Base-by-base conservation (phyloP, 2,113 vertebrate genomes). In the Carlito syrichta region DNA sequence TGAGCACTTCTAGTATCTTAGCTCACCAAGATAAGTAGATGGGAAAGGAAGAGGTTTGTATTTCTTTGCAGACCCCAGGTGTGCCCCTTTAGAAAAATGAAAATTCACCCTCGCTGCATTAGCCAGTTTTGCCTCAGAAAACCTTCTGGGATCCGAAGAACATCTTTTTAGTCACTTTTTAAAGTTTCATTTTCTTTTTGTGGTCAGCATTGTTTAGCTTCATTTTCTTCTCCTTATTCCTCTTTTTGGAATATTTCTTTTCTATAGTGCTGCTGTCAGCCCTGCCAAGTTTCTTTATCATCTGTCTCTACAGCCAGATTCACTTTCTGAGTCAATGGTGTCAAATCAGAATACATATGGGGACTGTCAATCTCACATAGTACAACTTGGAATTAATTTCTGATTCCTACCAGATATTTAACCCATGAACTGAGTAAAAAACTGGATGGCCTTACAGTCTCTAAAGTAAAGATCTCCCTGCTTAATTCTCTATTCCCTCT, bases 281-380 rank as follows among this genome's bases (percentile, higher is more conserved):
- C 30, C 76, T 97, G 94, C 90, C 85, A 96, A 88, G 63, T 88
- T 95, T 90, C 81, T 92, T 89, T 86, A 93, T 96, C 94, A 85
- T 84, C 84, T 78, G 58, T 95, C 81, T 82, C 91, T 90, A n/a
- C 8, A 91, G 79, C 81, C 50, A 88, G 48, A 76, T 78, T 92
- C 91, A 85, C 58, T 82, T 92, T 94, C 81, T 68, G 88, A 96
- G 88, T 71, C 92, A 88, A 32, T 45, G 63, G 71, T 86, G 82
- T 94, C 54, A 90, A 56, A 92, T 86, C 85, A 73, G 69, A 97
- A 90, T 77, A 40, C 76, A 73, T 77, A 85, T 63, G 77, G 85
- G 58, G 40, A n/a, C 76, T 45, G 85, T 90, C 94, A 92, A 71
- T 88, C 81, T 95, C 79, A 92, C 50, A 63, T 27, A n/a, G 38